Conservation (phyloP, 2,113 vertebrate species). For the Butastur rufipennis region DNA sequence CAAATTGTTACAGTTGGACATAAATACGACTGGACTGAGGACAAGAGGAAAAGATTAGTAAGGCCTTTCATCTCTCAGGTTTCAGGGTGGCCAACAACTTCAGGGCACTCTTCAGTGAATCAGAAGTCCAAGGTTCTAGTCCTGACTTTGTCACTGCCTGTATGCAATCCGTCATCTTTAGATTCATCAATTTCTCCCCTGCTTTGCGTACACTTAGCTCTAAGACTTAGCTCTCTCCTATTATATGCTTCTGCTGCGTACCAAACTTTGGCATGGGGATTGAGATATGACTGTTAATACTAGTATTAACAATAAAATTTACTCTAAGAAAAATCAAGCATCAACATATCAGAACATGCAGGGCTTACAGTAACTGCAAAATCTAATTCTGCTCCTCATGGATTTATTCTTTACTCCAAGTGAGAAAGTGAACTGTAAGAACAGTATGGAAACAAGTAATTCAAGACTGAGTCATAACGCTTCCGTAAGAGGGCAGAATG, state of each 20-base stretch:
- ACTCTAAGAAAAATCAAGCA: neutral
- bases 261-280: neutral
- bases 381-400: neutral
- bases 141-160: neutral
- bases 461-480: neutral
- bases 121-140: neutral
- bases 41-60: neutral
- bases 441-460: neutral
- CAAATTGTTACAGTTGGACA: neutral
- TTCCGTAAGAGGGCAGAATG: neutral
- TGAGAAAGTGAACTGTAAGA: slow-evolving; percentile 12
- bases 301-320: neutral
- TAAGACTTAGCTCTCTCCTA: neutral
- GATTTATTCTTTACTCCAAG: neutral
- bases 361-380: neutral
- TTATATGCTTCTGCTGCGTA: neutral
- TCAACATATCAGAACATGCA: neutral
- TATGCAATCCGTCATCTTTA: neutral
- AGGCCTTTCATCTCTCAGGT: neutral
- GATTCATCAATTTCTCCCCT: neutral
- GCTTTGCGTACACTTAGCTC: neutral
- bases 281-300: neutral
- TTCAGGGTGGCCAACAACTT: neutral
- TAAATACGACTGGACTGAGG: neutral
- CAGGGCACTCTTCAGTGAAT: neutral